These are phyloP conservation scores for Smutsia gigantea DNA, from an alignment of 2,797 vertebrate genomes.

Conservation along the genomic window DNA sequence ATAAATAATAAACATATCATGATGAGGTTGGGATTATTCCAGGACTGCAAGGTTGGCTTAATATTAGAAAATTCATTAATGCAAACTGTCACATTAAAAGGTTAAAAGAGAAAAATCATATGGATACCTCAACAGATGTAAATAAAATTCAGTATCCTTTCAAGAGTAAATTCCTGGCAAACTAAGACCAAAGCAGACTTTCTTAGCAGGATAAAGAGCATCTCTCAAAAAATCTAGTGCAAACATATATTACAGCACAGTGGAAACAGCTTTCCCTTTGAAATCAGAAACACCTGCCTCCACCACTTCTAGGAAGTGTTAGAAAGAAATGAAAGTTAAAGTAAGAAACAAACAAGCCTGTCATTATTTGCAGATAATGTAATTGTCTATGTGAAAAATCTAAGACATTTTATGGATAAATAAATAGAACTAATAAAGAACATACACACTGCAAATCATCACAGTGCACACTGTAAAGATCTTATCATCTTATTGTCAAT, in stretches of 20 bases:
- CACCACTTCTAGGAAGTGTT: neutral
- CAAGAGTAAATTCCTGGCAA: neutral
- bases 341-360: neutral
- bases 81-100: neutral
- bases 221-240: neutral
- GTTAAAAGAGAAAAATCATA: neutral
- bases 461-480: neutral
- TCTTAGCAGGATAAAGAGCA: neutral
- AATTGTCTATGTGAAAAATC: neutral
- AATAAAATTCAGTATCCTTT: conserved; percentile 15
- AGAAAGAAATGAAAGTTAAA: neutral
- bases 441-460: neutral
- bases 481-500: neutral
- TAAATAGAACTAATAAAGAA: neutral
- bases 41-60: conserved; percentile 42
- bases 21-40: neutral
- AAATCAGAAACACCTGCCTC: neutral
- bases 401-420: neutral
- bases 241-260: neutral
- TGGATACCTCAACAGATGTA: neutral
- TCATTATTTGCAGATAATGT: neutral
- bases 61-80: neutral
- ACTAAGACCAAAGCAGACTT: neutral
- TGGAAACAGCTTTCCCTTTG: neutral
- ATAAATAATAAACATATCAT: neutral